Evolutionary conservation across 2,113 vertebrate genomes (phyloP), one percentile per base, ranked within the genome.

Genomic region (Cichladusa arquata): DNA sequence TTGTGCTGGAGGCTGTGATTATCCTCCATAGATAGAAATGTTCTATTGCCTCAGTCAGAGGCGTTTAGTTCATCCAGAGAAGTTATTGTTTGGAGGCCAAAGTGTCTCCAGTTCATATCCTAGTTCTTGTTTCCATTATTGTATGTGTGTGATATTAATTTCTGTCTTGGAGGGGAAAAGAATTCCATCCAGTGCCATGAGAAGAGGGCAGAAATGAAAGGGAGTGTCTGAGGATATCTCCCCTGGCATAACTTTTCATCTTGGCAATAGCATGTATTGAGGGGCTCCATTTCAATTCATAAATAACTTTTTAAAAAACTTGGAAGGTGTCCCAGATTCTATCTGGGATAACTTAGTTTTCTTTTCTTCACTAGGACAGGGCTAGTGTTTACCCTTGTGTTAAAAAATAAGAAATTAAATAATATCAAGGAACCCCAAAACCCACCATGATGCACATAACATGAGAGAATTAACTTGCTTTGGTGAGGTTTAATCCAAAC

Each of bases 1-100:
- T 73, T 60, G 78, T 64, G 96, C 93, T 90, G 74, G n/a, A 96
- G 86, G 93, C 69, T 72, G 5, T 40, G 88, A 82, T 66, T 96
- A 88, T 66, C 71, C 85, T 92, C 71, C 23, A 3, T 10, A 92
- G 84, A 95, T 58, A 95, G 92, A 80, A 97, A 44, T 33, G 87
- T 83, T 84, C 81, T 65, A 42, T 92, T 89, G 88, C 82, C 74
- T 23, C 81, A 88, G 70, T 95, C 96, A 80, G 85, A 94, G 81
- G 61, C 92, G 18, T 81, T 95, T 87, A 93, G 86, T 57, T 97
- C 69, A 0, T 80, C 95, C 76, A 20, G 26, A 48, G 45, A 53
- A 97, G 97, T 96, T 97, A 98, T 97, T 96, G 97, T 97, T 97
- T 96, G 86, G 97, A 97, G 97, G 93, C 96, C 94, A 65, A 76